Percentiles rank a stretch among this genome's conserved stretches.
phyloP scores from a whole-genome alignment of 2,113 vertebrate species.

The Procapra przewalskii region DNA sequence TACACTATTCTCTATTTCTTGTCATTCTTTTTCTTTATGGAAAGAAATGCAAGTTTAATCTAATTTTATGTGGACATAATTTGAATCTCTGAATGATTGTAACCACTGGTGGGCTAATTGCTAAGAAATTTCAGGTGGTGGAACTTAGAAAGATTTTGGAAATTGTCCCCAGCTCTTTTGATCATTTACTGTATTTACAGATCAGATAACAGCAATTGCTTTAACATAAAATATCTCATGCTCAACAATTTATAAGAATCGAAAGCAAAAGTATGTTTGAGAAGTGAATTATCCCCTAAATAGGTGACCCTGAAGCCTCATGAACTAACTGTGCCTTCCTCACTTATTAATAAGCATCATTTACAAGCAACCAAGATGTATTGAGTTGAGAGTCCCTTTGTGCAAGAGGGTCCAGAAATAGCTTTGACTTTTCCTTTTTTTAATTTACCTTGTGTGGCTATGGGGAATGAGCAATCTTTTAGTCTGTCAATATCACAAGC shows the following conservation, averaged over 20 bases:
- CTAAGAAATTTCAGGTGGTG: neutral
- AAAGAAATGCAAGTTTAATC: neutral
- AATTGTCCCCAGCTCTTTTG: neutral
- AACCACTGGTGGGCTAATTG: neutral
- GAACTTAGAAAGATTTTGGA: neutral
- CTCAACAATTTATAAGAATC: constrained; percentile 12
- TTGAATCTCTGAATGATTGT: neutral
- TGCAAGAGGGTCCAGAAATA: constrained; percentile 78
- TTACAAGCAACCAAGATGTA: constrained; percentile 82
- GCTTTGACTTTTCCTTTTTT: constrained; percentile 84
- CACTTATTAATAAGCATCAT: constrained; percentile 83
- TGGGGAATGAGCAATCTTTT: constrained; percentile 81
- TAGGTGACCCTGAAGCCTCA: constrained; percentile 31
- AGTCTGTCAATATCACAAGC: constrained; percentile 80
- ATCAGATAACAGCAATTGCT: neutral
- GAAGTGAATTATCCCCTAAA: constrained; percentile 57
- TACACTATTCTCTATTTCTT: neutral
- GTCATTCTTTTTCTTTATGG: neutral
- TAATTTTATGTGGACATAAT: neutral
- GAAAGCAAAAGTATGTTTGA: neutral
- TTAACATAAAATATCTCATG: constrained; percentile 13
- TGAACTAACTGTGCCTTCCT: constrained; percentile 74
- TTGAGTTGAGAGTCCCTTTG: constrained; percentile 82
- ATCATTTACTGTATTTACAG: neutral
- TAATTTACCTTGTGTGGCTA: constrained; percentile 83